These are phyloP conservation scores for Encarsia formosa DNA, from an alignment of 2,888 invertebrate genomes.

Conservation along the genomic window DNA sequence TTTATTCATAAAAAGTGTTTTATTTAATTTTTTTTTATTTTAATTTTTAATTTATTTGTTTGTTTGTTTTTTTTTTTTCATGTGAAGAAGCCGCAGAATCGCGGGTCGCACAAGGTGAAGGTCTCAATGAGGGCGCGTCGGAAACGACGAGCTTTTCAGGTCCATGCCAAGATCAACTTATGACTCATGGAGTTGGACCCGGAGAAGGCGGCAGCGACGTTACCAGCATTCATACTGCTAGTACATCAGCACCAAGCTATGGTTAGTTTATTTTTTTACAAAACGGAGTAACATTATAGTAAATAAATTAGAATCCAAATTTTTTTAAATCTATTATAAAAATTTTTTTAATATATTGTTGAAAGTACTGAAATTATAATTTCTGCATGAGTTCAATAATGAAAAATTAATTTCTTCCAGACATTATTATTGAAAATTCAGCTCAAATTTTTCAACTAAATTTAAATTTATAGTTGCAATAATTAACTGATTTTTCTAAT, in stretches of 20 bases:
- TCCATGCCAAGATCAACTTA: slow-evolving; percentile 32
- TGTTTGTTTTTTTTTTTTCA: not conserved
- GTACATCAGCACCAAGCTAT: slow-evolving; percentile 48
- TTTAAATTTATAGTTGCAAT: slow-evolving; percentile 2
- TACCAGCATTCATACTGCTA: slow-evolving; percentile 47
- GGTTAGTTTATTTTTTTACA: slow-evolving; percentile 37
- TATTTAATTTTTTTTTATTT: slow-evolving; percentile 4
- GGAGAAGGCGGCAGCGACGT: slow-evolving; percentile 46
- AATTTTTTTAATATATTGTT: not conserved
- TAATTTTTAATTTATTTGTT: slow-evolving; percentile 1
- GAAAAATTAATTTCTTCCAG: not conserved
- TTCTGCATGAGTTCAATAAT: not conserved
- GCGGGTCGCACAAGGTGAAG: slow-evolving; percentile 40
- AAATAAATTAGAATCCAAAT: too few relatives aligned
- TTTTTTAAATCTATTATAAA: not conserved
- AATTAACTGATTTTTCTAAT: not conserved
- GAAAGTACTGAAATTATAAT: not conserved
- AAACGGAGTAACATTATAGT: too few relatives aligned
- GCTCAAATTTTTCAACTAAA: not conserved
- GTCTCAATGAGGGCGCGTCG: slow-evolving; percentile 37
- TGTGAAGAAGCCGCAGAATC: slow-evolving; percentile 41
- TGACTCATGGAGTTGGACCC: slow-evolving; percentile 21
- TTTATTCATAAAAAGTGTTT: not conserved
- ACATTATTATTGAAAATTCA: not conserved
- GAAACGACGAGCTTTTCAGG: slow-evolving; percentile 37